A percentile compares a stretch with the other conserved stretches of the same genome.
These are phyloP conservation scores for Coranthus polyacanthus DNA, from an alignment of 2,797 vertebrate species.

Conservation along the genomic window DNA sequence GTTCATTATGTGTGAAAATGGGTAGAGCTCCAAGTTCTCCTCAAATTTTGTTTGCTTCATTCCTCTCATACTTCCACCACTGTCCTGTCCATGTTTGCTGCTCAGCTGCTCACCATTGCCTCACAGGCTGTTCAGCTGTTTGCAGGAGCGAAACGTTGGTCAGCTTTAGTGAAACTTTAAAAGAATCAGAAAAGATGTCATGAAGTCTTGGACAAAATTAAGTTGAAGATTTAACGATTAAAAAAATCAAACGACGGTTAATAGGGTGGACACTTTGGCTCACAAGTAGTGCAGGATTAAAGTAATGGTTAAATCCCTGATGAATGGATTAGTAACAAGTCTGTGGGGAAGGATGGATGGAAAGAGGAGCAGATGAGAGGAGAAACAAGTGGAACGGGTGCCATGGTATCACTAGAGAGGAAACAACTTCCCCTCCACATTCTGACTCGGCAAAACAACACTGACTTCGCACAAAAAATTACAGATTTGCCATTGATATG, in stretches of 20 bases:
- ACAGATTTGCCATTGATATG: too few relatives aligned
- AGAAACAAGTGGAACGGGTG: too few relatives aligned
- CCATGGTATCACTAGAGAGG: constrained; percentile 40
- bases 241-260: constrained; percentile 15
- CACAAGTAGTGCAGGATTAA: constrained; percentile 34
- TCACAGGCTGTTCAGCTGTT: constrained; percentile 42
- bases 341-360: constrained; percentile 44
- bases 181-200: not conserved
- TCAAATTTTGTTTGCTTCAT: constrained; percentile 45
- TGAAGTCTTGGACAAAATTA: not conserved
- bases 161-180: constrained; percentile 9
- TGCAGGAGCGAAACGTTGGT: constrained; percentile 19
- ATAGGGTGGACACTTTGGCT: constrained; percentile 23
- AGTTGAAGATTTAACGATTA: constrained; percentile 14
- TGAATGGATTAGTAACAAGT: constrained; percentile 56
- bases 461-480: too few relatives aligned
- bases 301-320: constrained; percentile 48
- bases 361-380: constrained; percentile 26
- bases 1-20: constrained; percentile 53
- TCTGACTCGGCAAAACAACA: too few relatives aligned
- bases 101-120: constrained; percentile 44
- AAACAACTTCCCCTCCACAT: constrained; percentile 17
- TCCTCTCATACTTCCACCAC: constrained; percentile 42
- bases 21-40: constrained; percentile 46
- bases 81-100: constrained; percentile 19